phyloP scores from a whole-genome alignment of 2,113 vertebrate species.

The Equus quagga region DNA sequence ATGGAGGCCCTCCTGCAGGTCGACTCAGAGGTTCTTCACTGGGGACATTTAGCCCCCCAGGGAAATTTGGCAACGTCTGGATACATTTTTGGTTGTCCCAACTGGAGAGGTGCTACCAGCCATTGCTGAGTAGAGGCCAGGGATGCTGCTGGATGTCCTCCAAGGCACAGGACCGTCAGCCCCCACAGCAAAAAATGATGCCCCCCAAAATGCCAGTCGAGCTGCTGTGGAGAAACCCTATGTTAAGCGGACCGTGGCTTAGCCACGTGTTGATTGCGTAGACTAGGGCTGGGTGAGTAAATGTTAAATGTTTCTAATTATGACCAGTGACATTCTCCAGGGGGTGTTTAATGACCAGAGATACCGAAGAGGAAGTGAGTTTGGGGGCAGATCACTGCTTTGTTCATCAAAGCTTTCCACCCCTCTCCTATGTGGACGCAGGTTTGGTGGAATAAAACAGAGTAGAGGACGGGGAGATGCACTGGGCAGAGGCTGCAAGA shows the following conservation, averaged over 20 bases:
- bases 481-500: accelerated
- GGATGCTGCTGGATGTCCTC: too few relatives aligned
- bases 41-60: background rate
- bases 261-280: background rate
- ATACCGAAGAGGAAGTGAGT: conserved; percentile 33
- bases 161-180: background rate
- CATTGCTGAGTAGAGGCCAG: background rate
- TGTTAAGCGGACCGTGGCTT: background rate
- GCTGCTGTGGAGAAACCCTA: background rate
- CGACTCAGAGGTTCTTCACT: background rate
- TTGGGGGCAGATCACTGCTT: background rate
- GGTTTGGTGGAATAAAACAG: background rate
- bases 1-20: background rate
- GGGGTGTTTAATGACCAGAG: background rate
- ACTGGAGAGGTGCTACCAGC: background rate
- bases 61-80: background rate
- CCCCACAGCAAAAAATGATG: background rate
- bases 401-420: background rate
- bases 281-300: background rate
- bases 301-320: background rate
- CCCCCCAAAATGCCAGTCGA: background rate
- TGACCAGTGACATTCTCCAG: background rate
- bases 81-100: background rate
- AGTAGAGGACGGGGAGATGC: background rate
- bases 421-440: background rate